Conservation (phyloP, 2,113 vertebrate species). For the Microcebus murinus region DNA sequence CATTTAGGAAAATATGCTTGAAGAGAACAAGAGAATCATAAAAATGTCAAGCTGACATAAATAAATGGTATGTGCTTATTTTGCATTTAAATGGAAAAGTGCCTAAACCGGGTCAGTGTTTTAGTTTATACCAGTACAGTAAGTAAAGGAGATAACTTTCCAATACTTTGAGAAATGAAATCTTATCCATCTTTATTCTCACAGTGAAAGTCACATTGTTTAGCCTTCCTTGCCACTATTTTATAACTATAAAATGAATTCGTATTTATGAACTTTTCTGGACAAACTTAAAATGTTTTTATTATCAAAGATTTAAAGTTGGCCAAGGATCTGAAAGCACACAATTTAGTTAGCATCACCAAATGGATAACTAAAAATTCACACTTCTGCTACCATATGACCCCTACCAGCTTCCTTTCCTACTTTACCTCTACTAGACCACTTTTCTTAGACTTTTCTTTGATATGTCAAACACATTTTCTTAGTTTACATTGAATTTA, state of each 20-base stretch:
- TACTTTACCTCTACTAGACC: background rate
- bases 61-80: background rate
- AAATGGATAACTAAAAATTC: background rate
- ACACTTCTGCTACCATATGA: background rate
- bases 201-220: background rate
- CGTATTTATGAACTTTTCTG: background rate
- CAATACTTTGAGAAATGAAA: background rate
- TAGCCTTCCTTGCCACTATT: background rate
- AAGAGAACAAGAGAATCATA: background rate
- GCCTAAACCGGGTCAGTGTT: background rate
- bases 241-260: background rate
- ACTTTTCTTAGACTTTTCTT: background rate
- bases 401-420: background rate
- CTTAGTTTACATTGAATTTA: slow-evolving; percentile 6
- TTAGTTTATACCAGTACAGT: background rate
- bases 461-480: background rate
- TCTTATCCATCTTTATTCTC: background rate
- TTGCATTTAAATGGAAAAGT: background rate
- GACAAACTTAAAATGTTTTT: slow-evolving; percentile 4
- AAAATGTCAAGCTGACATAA: slow-evolving; percentile 28
- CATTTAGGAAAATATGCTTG: background rate
- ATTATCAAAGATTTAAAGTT: slow-evolving; percentile 20
- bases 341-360: background rate
- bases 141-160: background rate
- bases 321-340: background rate